Base-by-base conservation (phyloP, 1,140 invertebrate species). In the Phymorhynchus buccinoides region DNA sequence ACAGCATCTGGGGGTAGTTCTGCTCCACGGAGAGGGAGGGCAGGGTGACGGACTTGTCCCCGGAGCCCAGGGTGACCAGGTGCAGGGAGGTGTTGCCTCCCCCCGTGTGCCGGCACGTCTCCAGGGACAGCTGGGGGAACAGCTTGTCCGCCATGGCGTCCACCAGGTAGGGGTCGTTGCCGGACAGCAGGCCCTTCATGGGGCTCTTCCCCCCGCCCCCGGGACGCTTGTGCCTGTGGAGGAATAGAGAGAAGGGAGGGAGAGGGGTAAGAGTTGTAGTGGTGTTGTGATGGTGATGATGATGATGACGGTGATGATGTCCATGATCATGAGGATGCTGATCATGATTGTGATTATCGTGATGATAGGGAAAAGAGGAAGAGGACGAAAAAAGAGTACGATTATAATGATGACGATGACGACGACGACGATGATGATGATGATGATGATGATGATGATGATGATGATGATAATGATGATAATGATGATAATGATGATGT, bases 141-240 rank as follows among this genome's bases (percentile, higher is more conserved):
- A 94, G 88, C 80, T 93, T 93, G 77, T 94, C 92, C 4, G 93
- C 91, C 27, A 94, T 90, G 9, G 92, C 90, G 83, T 92, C 94
- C 41, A 94, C 91, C 44, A 95, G 85, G 86, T 93, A 95, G 0
- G 94, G 94, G 88, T 95, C 94, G 37, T 94, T 94, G 9, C 93
- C 93, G 14, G 90, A 87, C 27, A 94, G 62, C 32, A 93, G 86
- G 30, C 89, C 89, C 78, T 91, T 91, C 1, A 87, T 89, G 48
- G 86, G 88, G 16, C 89, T 89, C 71, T 86, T 90, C 18, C 86
- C 68, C 89, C 42, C 32, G 85, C 85, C 62, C 27, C 62, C 62
- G 18, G 18, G 6, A 9, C 68, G 68, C 30, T 71, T 37, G 3
- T n/a, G 30, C 16, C 68, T 71, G 68, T 0, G 30, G 30, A 18